phyloP scores from a whole-genome alignment of 2,797 vertebrate genomes.

The Liasis olivaceus region DNA sequence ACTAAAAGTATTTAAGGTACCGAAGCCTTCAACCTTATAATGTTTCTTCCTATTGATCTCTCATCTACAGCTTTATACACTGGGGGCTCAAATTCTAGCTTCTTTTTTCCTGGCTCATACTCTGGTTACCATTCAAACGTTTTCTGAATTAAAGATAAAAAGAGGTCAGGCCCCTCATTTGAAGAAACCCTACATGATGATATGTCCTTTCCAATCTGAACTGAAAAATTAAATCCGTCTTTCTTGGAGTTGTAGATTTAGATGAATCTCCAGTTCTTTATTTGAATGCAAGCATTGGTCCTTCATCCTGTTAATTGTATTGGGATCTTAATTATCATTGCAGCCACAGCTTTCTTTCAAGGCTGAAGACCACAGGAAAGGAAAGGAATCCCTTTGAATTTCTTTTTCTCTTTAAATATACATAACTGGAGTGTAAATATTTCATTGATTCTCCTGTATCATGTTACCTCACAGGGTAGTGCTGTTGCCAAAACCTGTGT shows the following conservation, averaged over 20 bases:
- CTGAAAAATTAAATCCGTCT: constrained; percentile 27
- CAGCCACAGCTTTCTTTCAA: constrained; percentile 71
- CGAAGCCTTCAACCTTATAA: neutral
- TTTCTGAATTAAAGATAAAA: neutral
- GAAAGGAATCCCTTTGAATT: constrained; percentile 75
- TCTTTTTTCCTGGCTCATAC: neutral
- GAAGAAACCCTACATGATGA: neutral
- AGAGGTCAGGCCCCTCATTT: neutral
- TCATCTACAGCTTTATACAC: neutral
- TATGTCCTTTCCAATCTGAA: neutral
- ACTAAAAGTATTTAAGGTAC: neutral
- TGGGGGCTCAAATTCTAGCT: neutral
- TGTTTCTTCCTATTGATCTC: neutral
- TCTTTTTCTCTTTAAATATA: constrained; percentile 80
- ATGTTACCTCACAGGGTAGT: constrained; percentile 70
- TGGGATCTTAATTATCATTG: constrained; percentile 74
- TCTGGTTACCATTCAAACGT: neutral
- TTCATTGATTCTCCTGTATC: constrained; percentile 72
- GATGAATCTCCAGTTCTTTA: constrained; percentile 55
- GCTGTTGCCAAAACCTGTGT: constrained; percentile 64
- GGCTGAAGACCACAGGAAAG: constrained; percentile 70
- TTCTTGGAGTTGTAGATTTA: constrained; percentile 36
- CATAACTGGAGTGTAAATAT: constrained; percentile 80
- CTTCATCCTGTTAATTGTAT: constrained; percentile 67
- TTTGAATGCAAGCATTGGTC: constrained; percentile 46